Evolutionary conservation across 2,797 vertebrate genomes (phyloP).

Genomic region (Pangasius mekongensis): DNA sequence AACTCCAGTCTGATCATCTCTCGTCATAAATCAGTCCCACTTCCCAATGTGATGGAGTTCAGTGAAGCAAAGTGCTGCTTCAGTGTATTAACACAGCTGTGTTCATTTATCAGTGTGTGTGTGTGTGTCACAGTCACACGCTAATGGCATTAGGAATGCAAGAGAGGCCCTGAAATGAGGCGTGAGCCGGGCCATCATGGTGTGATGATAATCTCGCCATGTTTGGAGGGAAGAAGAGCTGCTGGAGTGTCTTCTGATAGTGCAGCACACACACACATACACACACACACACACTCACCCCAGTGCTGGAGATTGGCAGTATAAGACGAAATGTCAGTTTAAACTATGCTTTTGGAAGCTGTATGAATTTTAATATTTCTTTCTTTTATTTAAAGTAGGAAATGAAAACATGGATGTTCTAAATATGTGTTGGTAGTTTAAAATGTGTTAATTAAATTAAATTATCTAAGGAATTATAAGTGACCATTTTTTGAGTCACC

Average conservation of each 20-base stretch:
- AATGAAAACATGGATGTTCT: background rate
- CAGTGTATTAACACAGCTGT: slow-evolving; percentile 59
- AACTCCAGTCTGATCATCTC: slow-evolving; percentile 53
- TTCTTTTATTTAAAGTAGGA: background rate
- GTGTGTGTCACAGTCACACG: slow-evolving; percentile 35
- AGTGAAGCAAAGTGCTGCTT: slow-evolving; percentile 53
- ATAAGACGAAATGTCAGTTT: background rate
- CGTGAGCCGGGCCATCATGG: slow-evolving; percentile 58
- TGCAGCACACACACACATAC: slow-evolving; percentile 9
- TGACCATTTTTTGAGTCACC: background rate
- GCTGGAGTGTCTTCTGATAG: slow-evolving; percentile 27
- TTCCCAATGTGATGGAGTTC: slow-evolving; percentile 43
- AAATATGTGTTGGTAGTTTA: background rate
- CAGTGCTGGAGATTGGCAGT: background rate
- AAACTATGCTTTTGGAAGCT: background rate
- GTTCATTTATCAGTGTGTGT: slow-evolving; percentile 53
- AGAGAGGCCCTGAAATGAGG: slow-evolving; percentile 65
- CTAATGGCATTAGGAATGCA: slow-evolving; percentile 64
- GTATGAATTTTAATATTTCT: background rate
- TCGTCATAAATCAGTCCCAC: slow-evolving; percentile 54
- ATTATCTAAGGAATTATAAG: background rate
- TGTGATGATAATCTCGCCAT: slow-evolving; percentile 61
- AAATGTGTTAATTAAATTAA: background rate
- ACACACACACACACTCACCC: background rate
- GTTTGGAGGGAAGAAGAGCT: slow-evolving; percentile 45